These are phyloP conservation scores for Morbakka virulenta DNA, from an alignment of 30 jellyfish, hydroid and myxozoan species.

Conservation along the genomic window DNA sequence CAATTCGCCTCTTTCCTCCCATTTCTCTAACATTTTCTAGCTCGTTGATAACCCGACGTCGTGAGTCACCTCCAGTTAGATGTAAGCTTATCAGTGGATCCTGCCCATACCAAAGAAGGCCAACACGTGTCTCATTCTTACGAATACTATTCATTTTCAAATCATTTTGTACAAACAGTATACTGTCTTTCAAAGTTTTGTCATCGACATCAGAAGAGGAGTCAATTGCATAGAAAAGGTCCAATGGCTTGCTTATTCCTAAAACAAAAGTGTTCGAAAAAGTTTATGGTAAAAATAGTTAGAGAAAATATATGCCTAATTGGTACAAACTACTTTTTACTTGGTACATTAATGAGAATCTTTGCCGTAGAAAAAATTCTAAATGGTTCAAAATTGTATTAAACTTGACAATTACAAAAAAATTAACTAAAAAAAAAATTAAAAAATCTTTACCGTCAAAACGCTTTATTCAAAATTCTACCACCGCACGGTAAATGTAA, in stretches of 20 bases:
- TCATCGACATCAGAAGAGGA: constrained; percentile 6
- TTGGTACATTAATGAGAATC: too few relatives aligned
- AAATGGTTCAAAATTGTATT: too few relatives aligned
- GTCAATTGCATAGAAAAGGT: constrained; percentile 35
- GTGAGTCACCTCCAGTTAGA: constrained; percentile 4
- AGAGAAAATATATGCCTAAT: too few relatives aligned
- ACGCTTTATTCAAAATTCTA: too few relatives aligned
- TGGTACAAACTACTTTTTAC: too few relatives aligned
- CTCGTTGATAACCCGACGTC: background rate
- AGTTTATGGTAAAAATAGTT: too few relatives aligned
- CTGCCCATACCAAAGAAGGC: constrained; percentile 24
- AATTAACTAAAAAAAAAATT: too few relatives aligned
- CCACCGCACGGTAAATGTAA: too few relatives aligned
- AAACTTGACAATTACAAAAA: too few relatives aligned
- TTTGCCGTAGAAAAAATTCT: too few relatives aligned
- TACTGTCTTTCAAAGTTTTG: background rate
- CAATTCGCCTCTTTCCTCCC: background rate
- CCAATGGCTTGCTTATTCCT: constrained; percentile 37
- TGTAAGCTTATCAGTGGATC: background rate
- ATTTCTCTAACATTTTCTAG: background rate
- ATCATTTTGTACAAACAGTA: background rate
- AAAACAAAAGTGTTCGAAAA: background rate
- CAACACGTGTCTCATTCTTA: constrained; percentile 2
- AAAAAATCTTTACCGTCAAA: too few relatives aligned
- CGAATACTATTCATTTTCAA: constrained; percentile 6